These are phyloP conservation scores for Lithodes maja DNA, from an alignment of 2,888 invertebrate genomes.

Conservation along the genomic window DNA sequence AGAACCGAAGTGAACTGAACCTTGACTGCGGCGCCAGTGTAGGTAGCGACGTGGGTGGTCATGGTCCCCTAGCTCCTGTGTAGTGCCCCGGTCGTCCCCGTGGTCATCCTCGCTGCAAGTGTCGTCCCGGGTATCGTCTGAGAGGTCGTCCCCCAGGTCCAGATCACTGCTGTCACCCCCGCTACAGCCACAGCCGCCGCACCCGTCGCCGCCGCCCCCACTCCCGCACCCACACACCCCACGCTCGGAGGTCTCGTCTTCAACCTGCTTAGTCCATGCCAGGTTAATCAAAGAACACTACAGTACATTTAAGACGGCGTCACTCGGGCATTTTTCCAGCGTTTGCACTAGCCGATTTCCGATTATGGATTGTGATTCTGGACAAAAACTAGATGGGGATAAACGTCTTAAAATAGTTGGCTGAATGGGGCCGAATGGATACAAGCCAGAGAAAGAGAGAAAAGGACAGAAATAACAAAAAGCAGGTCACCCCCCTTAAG, in stretches of 20 bases:
- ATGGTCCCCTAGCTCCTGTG: neutral
- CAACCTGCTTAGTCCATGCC: constrained; percentile 25
- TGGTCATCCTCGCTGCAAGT: constrained; percentile 54
- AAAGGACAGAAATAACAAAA: too few relatives aligned
- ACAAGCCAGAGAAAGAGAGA: too few relatives aligned
- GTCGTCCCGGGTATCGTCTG: constrained; percentile 69
- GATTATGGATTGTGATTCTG: too few relatives aligned
- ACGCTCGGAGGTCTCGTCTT: constrained; percentile 53
- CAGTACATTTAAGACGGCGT: too few relatives aligned
- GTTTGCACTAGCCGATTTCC: too few relatives aligned
- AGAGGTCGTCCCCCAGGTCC: constrained; percentile 70
- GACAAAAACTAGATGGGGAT: too few relatives aligned
- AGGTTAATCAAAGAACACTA: too few relatives aligned
- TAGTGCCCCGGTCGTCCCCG: constrained; percentile 47
- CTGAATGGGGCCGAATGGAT: too few relatives aligned
- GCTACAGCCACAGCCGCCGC: constrained; percentile 68
- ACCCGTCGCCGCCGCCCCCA: constrained; percentile 37
- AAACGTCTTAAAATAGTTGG: too few relatives aligned
- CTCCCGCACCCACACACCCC: constrained; percentile 50
- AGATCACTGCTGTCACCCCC: constrained; percentile 66
- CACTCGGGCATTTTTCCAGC: neutral
- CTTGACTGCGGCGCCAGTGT: constrained; percentile 25
- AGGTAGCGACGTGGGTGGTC: constrained; percentile 26
- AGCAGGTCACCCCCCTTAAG: too few relatives aligned
- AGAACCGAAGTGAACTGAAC: neutral